Evolutionary conservation across 2,888 invertebrate species (phyloP), one percentile per base, ranked within the genome.

Genomic region (Drosophila neonasuta): DNA sequence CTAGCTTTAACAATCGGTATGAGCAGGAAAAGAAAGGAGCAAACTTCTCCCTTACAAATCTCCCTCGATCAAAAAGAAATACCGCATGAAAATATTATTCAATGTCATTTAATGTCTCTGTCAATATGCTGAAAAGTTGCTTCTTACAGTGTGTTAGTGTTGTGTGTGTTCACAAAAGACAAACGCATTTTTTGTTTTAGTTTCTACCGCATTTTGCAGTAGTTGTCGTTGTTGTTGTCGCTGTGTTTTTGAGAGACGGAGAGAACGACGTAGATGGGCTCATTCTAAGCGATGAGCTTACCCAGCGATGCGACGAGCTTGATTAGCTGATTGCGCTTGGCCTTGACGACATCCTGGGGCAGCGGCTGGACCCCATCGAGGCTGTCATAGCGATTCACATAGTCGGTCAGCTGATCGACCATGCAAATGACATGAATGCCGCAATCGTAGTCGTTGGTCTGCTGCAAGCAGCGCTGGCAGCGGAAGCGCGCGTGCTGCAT

Each of bases 361-460:
- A 92, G 82, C 6, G 77, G 76, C 3, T 80, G 85, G 17, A 88
- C 82, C 4, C 85, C 88, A 55, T 87, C 86, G 3, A 90, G 79
- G 36, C 86, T 81, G 57, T 89, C 88, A 52, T 70, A 88, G 10
- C 88, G 85, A 74, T 89, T 88, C 17, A 89, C 88, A 71, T 90
- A 88, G 60, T 88, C 89, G 0, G 90, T 86, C 63, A 91, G 75
- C 29, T 88, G 88, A 90, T 97, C 96, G 0, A 95, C 93, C 91
- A 96, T 95, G 84, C 95, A 95, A 46, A 98, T 92, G 4, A 97
- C 95, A 91, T 96, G 96, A 58, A 97, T 93, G 15, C 98, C 98
- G 91, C 98, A 98, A 89, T 98, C 98, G 89, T 96, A 96, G 7
- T 95, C 93, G 91, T 98, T 97, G 52, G 92, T 92, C 89, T 98